Evolutionary conservation across 2,888 invertebrate genomes (phyloP).

Genomic region (Agonopterix arenella): DNA sequence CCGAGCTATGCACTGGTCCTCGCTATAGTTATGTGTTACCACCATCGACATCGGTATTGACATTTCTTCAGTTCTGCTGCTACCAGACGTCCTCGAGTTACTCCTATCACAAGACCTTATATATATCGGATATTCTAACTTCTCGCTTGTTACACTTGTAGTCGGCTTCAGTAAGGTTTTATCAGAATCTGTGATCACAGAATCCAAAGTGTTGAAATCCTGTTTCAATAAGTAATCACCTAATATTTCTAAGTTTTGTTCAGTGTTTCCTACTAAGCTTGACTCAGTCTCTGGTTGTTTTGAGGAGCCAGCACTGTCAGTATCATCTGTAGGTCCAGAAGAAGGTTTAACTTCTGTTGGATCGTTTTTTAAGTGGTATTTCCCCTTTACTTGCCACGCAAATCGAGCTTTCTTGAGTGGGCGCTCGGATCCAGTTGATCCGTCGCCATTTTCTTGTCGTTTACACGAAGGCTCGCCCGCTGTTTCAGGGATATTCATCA

Average conservation of each 20-base stretch:
- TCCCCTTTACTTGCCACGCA: constrained; percentile 82
- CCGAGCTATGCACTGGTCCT: constrained; percentile 60
- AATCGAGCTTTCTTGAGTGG: constrained; percentile 81
- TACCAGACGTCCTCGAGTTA: constrained; percentile 15
- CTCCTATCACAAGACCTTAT: constrained; percentile 36
- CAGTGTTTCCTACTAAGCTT: constrained; percentile 32
- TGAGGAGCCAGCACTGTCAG: constrained; percentile 25
- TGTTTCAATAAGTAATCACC: constrained; percentile 57
- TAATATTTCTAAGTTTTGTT: constrained; percentile 54
- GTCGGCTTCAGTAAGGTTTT: constrained; percentile 35
- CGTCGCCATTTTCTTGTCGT: constrained; percentile 73
- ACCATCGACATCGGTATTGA: constrained; percentile 34
- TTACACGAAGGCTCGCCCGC: constrained; percentile 67
- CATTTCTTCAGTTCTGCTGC: constrained; percentile 21
- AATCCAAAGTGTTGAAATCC: constrained; percentile 49
- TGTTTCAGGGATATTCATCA: constrained; percentile 54
- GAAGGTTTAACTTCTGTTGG: constrained; percentile 24
- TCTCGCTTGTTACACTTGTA: constrained; percentile 34
- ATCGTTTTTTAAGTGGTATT: constrained; percentile 76
- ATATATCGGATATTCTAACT: constrained; percentile 47
- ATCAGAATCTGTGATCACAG: constrained; percentile 39
- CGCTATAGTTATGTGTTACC: constrained; percentile 33
- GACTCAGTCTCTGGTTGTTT: constrained; percentile 30
- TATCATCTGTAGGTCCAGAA: constrained; percentile 15
- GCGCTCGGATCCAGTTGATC: constrained; percentile 66